These are phyloP conservation scores for Crotophaga sulcirostris DNA, from an alignment of 2,113 vertebrate species.

Conservation along the genomic window DNA sequence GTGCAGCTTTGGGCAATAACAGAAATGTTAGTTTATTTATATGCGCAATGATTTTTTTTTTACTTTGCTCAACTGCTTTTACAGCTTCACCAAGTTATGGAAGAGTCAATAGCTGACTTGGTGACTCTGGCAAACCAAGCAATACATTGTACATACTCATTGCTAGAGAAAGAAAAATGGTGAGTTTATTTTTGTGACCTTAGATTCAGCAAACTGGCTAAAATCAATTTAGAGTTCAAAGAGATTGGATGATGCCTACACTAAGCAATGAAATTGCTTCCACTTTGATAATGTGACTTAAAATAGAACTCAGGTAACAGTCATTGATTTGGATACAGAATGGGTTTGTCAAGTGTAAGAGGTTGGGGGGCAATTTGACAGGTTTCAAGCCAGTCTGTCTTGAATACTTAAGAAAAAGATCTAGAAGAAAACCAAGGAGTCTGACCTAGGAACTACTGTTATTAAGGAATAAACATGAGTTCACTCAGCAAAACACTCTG, in stretches of 20 bases:
- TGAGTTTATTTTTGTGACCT: slow-evolving; percentile 64
- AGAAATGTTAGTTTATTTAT: slow-evolving; percentile 66
- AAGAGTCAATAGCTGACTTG: slow-evolving; percentile 55
- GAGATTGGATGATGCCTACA: slow-evolving; percentile 24
- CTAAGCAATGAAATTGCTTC: slow-evolving; percentile 56
- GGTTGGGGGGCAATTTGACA: background rate
- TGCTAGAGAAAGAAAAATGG: slow-evolving; percentile 20
- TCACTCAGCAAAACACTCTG: background rate
- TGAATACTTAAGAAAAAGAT: background rate
- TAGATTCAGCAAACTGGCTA: slow-evolving; percentile 57
- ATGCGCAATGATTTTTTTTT: slow-evolving; percentile 45
- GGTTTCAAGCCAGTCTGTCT: background rate
- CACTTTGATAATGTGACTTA: slow-evolving; percentile 6
- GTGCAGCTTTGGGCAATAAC: background rate
- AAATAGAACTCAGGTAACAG: background rate
- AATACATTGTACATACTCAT: slow-evolving; percentile 16
- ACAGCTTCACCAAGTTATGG: slow-evolving; percentile 38
- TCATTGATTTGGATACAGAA: background rate
- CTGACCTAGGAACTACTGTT: background rate
- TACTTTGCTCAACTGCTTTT: slow-evolving; percentile 48
- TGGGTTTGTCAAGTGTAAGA: background rate
- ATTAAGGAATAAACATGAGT: background rate
- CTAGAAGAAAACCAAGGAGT: background rate
- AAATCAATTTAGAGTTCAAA: slow-evolving; percentile 70
- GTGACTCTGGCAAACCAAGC: slow-evolving; percentile 26